Evolutionary conservation across 2,888 invertebrate genomes (phyloP).

Genomic region (Poecilobothrus nobilitatus): DNA sequence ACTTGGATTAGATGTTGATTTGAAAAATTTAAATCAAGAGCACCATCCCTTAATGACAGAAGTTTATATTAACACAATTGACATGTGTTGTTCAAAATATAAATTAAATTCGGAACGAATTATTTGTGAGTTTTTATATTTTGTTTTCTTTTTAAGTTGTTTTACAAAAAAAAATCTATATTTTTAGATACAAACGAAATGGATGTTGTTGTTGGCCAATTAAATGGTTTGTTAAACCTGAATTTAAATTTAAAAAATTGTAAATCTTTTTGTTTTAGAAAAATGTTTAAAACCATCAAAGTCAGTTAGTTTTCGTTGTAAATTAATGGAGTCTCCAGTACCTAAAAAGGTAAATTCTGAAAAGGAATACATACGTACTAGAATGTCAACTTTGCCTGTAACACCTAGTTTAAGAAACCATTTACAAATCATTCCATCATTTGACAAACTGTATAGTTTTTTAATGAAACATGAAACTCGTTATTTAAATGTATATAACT

Average conservation of each 20-base stretch:
- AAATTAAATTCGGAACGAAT: constrained; percentile 32
- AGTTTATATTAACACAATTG: constrained; percentile 36
- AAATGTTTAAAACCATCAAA: constrained; percentile 37
- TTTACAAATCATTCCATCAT: constrained; percentile 29
- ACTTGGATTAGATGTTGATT: constrained; percentile 57
- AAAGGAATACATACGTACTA: constrained; percentile 23
- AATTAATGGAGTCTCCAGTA: constrained; percentile 26
- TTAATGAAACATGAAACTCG: constrained; percentile 40
- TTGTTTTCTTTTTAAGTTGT: constrained; percentile 11
- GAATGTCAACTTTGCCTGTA: constrained; percentile 33
- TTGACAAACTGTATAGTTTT: constrained; percentile 37
- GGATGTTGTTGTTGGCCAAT: constrained; percentile 34
- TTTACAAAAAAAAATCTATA: constrained; percentile 1
- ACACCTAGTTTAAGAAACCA: constrained; percentile 28
- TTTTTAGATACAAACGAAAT: constrained; percentile 36
- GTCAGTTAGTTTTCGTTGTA: constrained; percentile 38
- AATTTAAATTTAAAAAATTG: not conserved
- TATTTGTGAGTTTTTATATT: constrained; percentile 31
- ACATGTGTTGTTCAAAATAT: constrained; percentile 37
- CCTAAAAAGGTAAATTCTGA: constrained; percentile 12
- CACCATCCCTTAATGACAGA: constrained; percentile 46
- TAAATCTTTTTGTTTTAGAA: constrained; percentile 22
- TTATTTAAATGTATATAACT: constrained; percentile 32
- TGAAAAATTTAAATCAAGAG: constrained; percentile 60
- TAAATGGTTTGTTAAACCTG: constrained; percentile 28